Evolutionary conservation across 2,888 invertebrate genomes (phyloP), one percentile per base, ranked within the genome.

Genomic region (Nineta flava): DNA sequence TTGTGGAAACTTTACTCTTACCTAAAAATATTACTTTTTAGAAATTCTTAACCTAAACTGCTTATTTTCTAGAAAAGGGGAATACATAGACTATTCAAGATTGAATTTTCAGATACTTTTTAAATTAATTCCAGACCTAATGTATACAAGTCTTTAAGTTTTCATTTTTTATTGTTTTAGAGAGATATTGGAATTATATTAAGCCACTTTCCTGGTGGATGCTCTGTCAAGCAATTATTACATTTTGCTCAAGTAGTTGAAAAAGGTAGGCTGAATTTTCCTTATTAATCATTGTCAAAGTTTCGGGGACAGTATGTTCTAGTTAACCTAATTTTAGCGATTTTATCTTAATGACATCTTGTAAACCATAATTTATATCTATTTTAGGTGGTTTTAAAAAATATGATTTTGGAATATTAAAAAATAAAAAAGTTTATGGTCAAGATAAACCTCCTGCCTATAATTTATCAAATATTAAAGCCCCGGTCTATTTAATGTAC

Each of bases 381-480:
- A n/a, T 44, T 44, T 10, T n/a, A 51, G 55, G 55, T 19, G 54
- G 57, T 19, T 68, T 68, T 54, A 59, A 61, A 52, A 62, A 59
- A 57, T 70, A 60, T 53, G 66, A 72, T 55, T 68, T 61, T 54
- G 70, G 70, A 4, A 54, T 56, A 2, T n/a, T 54, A 9, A 54
- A 49, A 42, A 68, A 67, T 49, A 34, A 58, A 15, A 40, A 35
- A 47, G 50, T 51, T 21, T 72, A 70, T 54, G 62, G 61, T 13
- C 53, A 57, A 12, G 46, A 57, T 0, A 48, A 50, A 1, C 71
- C 73, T n/a, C 73, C 72, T 6, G 58, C 61, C 32, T 73, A 73
- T 55, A 65, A 71, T 56, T 50, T 73, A 43, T 13, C 19, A 44
- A 44, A n/a, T 21, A 44, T 44, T 5, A 26, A 26, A 10, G 21